Conservation (phyloP, 2,797 vertebrate species). For the Holocentrus rufus region DNA sequence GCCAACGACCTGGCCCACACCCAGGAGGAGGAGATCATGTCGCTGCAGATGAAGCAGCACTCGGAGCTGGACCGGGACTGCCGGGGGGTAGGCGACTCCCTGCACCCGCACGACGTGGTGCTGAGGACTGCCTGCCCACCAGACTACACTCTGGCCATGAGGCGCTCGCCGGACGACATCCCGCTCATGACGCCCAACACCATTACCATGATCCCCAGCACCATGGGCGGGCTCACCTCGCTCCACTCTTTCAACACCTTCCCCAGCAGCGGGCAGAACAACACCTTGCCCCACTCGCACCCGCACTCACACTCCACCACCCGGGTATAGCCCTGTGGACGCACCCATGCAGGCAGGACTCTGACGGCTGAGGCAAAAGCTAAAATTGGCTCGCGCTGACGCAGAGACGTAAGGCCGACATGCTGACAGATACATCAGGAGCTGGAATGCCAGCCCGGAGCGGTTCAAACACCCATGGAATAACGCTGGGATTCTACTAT, state of each 20-base stretch:
- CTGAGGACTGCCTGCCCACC: slow-evolving; percentile 98
- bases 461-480: slow-evolving; percentile 59
- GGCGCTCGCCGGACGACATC: slow-evolving; percentile 98
- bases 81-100: slow-evolving; percentile 83
- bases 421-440: slow-evolving; percentile 62
- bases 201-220: slow-evolving; percentile 99
- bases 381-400: slow-evolving; percentile 35
- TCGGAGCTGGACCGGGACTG: slow-evolving; percentile 97
- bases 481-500: slow-evolving; percentile 66
- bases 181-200: slow-evolving; percentile 99
- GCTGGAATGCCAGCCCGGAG: slow-evolving; percentile 62
- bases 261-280: slow-evolving; percentile 95
- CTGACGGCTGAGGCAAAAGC: slow-evolving; percentile 51
- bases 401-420: slow-evolving; percentile 58
- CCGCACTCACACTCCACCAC: slow-evolving; percentile 99
- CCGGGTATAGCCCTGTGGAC: slow-evolving; percentile 93
- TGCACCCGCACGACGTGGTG: slow-evolving; percentile 97
- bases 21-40: slow-evolving; percentile 99
- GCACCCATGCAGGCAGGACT: slow-evolving; percentile 56
- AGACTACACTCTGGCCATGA: slow-evolving; percentile 99
- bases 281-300: slow-evolving; percentile 94
- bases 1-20: slow-evolving; percentile 95
- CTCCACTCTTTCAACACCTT: slow-evolving; percentile 98
- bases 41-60: slow-evolving; percentile 99
- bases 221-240: slow-evolving; percentile 94